phyloP scores from a whole-genome alignment of 2,888 invertebrate genomes.

The Capitulum mitella region DNA sequence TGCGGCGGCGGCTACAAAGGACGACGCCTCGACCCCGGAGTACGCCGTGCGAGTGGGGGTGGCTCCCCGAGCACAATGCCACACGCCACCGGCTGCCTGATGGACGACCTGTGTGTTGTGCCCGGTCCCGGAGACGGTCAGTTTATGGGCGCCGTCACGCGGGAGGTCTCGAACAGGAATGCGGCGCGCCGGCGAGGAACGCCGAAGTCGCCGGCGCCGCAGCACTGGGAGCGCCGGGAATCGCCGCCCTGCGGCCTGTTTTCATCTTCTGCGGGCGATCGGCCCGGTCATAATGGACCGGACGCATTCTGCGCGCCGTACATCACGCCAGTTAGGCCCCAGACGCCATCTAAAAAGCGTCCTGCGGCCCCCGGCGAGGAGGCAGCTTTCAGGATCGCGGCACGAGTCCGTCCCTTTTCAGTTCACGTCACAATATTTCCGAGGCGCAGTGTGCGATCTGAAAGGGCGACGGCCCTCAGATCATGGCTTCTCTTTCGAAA shows the following conservation, averaged over 20 bases:
- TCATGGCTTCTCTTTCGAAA: not conserved
- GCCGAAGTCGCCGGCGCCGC: not conserved
- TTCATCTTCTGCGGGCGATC: not conserved
- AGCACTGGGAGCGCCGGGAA: not conserved
- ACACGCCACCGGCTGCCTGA: not conserved
- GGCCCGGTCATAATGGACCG: too few species aligned
- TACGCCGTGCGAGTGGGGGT: not conserved
- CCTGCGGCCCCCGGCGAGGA: not conserved
- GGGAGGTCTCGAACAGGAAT: too few species aligned
- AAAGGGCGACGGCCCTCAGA: not conserved
- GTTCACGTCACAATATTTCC: conserved; percentile 1
- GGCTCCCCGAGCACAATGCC: not conserved
- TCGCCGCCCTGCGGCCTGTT: not conserved
- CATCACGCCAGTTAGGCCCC: not conserved
- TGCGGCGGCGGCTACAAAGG: not conserved
- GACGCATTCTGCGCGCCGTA: not conserved
- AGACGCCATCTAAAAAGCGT: not conserved
- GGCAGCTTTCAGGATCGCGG: not conserved
- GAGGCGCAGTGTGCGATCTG: not conserved
- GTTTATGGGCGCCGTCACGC: too few species aligned
- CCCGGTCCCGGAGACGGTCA: not conserved
- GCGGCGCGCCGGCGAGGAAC: too few species aligned
- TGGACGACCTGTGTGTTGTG: not conserved
- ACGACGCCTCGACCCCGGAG: not conserved
- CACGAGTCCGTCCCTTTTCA: not conserved